Evolutionary conservation across 1,140 invertebrate species (phyloP), one percentile per base, ranked within the genome.

Genomic region (Heliconius congener): DNA sequence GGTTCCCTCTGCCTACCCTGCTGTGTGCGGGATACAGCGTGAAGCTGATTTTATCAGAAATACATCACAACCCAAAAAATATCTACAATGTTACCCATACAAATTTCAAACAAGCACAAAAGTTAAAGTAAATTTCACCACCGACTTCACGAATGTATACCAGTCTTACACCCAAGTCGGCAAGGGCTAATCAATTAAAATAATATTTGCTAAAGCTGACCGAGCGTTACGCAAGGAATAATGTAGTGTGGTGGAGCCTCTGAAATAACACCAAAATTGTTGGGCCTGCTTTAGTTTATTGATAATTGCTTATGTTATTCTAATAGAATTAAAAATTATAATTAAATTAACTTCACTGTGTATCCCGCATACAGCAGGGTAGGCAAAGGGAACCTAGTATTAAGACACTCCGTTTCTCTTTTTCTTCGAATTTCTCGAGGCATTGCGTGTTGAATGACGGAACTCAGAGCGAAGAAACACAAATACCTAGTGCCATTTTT

Each of bases 151-250:
- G 18, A 72, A 52, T 80, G 78, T 76, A 42, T 18, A 80, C 74
- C 57, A 76, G 23, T 60, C 74, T 76, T 71, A 80, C 46, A 57
- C 23, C 52, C 50, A 71, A 71, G 73, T 73, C 66, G 60, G 73
- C 50, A 78, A 80, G 74, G 82, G 85, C 72, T 86, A 84, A 88
- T 88, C 86, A 87, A 88, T 86, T 87, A 85, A 82, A 87, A 87
- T 79, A 87, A 88, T 88, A 88, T 86, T 87, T 85, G 83, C 81
- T 70, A 66, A 57, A 82, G 34, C 80, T 83, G 77, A 81, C 78
- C 81, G 75, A 81, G 80, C 85, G 84, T 86, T 84, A 79, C 79
- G 74, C 71, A 76, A 77, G 80, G 74, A 79, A 79, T 79, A 81
- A 83, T 83, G 82, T 79, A 83, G 78, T 72, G 78, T 42, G 46